These are phyloP conservation scores for Natrix natrix DNA, from an alignment of 2,797 vertebrate genomes.

Conservation along the genomic window DNA sequence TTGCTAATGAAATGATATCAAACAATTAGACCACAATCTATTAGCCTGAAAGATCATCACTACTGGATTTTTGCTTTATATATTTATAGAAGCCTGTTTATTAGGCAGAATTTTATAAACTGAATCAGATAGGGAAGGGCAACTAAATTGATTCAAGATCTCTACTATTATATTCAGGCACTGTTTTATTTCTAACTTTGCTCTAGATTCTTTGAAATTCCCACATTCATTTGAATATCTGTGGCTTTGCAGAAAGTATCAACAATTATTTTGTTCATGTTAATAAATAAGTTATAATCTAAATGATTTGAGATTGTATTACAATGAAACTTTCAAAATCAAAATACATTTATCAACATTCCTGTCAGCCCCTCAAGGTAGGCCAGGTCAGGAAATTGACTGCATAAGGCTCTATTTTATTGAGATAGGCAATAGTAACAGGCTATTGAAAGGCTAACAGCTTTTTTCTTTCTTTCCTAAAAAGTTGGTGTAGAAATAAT, in stretches of 20 bases:
- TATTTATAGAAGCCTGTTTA: background rate
- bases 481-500: background rate
- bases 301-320: background rate
- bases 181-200: background rate
- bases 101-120: background rate
- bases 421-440: background rate
- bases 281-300: background rate
- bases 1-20: background rate
- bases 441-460: background rate
- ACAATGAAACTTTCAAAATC: background rate
- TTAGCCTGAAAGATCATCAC: background rate
- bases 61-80: background rate
- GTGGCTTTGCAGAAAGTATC: background rate
- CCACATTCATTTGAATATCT: background rate
- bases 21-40: background rate
- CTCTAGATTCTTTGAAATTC: background rate
- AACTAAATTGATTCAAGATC: background rate
- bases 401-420: background rate
- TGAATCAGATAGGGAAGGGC: background rate
- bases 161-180: background rate
- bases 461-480: background rate
- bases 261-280: background rate
- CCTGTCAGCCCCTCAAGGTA: background rate
- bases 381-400: background rate
- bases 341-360: background rate